phyloP scores from a whole-genome alignment of 2,888 invertebrate genomes.

The Hylaea fasciaria region DNA sequence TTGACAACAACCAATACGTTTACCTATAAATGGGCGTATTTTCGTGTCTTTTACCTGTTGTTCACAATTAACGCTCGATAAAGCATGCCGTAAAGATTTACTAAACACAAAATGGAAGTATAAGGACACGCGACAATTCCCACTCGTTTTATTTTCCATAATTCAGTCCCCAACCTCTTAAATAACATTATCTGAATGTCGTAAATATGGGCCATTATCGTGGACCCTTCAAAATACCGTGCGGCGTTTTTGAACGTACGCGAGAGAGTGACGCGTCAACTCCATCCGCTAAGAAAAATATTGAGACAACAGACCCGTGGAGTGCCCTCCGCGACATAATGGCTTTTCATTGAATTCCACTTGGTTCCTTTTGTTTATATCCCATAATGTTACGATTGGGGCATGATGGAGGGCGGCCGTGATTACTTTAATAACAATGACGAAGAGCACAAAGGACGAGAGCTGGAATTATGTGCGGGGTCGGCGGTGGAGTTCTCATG shows the following conservation, averaged over 20 bases:
- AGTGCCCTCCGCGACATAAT: slow-evolving; percentile 82
- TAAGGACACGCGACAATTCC: slow-evolving; percentile 58
- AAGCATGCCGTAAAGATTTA: slow-evolving; percentile 48
- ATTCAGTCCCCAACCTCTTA: slow-evolving; percentile 70
- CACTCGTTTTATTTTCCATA: slow-evolving; percentile 71
- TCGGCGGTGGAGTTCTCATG: slow-evolving; percentile 76
- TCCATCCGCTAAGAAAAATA: slow-evolving; percentile 81
- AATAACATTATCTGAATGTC: slow-evolving; percentile 80
- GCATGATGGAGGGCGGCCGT: slow-evolving; percentile 79
- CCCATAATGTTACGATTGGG: slow-evolving; percentile 84
- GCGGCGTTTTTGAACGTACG: slow-evolving; percentile 77
- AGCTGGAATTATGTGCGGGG: slow-evolving; percentile 80
- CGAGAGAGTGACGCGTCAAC: slow-evolving; percentile 81
- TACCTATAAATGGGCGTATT: slow-evolving; percentile 4
- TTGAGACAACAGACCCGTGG: slow-evolving; percentile 79
- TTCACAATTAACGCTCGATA: background rate
- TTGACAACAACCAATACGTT: slow-evolving; percentile 3
- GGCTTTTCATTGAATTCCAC: slow-evolving; percentile 83
- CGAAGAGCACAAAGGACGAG: slow-evolving; percentile 78
- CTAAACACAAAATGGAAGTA: slow-evolving; percentile 35
- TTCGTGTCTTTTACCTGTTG: background rate
- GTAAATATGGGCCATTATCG: slow-evolving; percentile 83
- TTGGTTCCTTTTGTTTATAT: slow-evolving; percentile 84
- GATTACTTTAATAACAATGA: slow-evolving; percentile 85
- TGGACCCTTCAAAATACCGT: slow-evolving; percentile 79